These are phyloP conservation scores for Megalurothrips usitatus DNA, from an alignment of 2,888 invertebrate species.

Conservation along the genomic window DNA sequence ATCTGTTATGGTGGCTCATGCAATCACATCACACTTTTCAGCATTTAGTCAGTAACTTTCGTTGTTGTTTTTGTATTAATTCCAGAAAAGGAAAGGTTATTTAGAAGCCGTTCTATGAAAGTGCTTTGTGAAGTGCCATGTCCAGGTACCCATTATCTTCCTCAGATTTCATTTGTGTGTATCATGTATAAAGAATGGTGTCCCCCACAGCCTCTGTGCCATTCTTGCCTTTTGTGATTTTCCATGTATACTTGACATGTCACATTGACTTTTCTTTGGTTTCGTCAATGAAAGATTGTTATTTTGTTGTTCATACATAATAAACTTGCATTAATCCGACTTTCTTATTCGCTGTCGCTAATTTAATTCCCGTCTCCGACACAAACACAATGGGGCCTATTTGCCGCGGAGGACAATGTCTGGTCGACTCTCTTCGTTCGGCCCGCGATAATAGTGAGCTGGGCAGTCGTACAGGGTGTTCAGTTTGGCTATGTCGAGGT, in stretches of 20 bases:
- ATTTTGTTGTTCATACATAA: neutral
- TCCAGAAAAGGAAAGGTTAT: neutral
- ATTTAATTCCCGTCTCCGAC: too few relatives aligned
- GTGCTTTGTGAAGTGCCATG: neutral
- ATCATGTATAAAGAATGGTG: neutral
- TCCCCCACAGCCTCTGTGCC: neutral
- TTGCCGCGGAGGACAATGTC: too few relatives aligned
- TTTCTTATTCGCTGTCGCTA: too few relatives aligned
- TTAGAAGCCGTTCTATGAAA: neutral
- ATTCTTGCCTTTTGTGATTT: neutral
- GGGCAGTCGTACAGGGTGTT: conserved; percentile 43
- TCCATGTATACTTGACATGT: neutral
- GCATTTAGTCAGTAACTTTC: neutral
- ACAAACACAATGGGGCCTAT: too few relatives aligned
- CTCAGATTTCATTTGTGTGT: neutral
- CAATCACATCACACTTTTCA: neutral
- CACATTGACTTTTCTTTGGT: too few relatives aligned
- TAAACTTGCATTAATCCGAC: too few relatives aligned
- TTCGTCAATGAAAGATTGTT: neutral
- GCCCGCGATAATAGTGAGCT: conserved; percentile 11
- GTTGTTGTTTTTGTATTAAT: neutral
- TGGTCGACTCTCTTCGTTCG: neutral
- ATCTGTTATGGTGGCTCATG: too few relatives aligned
- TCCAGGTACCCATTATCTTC: neutral
- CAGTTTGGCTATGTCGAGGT: conserved; percentile 42